These are phyloP conservation scores for Acanthis flammea DNA, from an alignment of 2,797 vertebrate genomes.

Conservation along the genomic window DNA sequence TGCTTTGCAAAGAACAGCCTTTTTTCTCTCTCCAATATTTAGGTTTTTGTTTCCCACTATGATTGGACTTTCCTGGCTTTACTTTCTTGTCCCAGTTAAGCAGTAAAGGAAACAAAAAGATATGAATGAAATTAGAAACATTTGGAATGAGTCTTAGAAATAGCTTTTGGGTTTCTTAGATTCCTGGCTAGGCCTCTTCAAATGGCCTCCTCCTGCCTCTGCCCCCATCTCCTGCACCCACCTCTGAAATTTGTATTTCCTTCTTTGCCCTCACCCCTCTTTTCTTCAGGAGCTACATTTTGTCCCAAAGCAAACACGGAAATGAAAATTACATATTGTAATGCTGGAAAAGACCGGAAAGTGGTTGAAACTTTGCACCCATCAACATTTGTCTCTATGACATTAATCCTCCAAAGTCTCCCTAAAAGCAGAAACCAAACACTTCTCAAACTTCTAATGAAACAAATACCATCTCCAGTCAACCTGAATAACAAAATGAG, in stretches of 20 bases:
- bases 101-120: constrained; percentile 75
- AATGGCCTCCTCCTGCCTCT: not conserved
- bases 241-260: not conserved
- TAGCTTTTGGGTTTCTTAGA: constrained; percentile 57
- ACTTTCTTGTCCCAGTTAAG: constrained; percentile 72
- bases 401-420: constrained; percentile 25
- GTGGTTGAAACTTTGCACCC: constrained; percentile 29
- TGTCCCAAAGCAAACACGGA: constrained; percentile 41
- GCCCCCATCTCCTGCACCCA: not conserved
- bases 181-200: constrained; percentile 36
- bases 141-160: constrained; percentile 63
- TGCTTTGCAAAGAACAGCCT: constrained; percentile 35
- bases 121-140: constrained; percentile 75
- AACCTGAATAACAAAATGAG: constrained; percentile 65
- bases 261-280: constrained; percentile 32
- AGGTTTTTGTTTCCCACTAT: constrained; percentile 71
- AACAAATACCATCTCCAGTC: constrained; percentile 62
- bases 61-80: constrained; percentile 73
- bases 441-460: constrained; percentile 57
- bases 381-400: constrained; percentile 17
- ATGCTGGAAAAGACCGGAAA: not conserved
- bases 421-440: constrained; percentile 67
- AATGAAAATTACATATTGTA: constrained; percentile 32
- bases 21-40: constrained; percentile 72
- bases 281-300: not conserved